Percentiles rank a stretch among this genome's conserved stretches.
These are phyloP conservation scores for Ennomos fuscantarius DNA, from an alignment of 2,888 invertebrate species.

Conservation along the genomic window DNA sequence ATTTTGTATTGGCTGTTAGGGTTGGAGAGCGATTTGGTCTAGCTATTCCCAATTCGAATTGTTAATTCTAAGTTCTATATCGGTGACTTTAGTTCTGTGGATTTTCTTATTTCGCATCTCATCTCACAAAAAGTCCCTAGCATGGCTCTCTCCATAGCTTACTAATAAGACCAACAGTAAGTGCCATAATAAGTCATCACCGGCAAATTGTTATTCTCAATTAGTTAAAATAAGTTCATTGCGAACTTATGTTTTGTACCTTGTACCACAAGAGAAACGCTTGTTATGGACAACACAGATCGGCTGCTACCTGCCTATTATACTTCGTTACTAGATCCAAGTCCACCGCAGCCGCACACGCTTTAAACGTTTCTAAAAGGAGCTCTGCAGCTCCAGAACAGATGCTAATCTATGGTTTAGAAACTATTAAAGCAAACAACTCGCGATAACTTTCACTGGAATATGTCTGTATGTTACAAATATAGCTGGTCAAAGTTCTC, in stretches of 20 bases:
- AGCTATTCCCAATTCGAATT: too few species aligned
- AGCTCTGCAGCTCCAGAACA: constrained; percentile 4
- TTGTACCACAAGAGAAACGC: constrained; percentile 21
- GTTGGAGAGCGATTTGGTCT: too few species aligned
- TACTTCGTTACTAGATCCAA: constrained; percentile 27
- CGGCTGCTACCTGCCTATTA: constrained; percentile 32
- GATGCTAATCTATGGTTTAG: constrained; percentile 20
- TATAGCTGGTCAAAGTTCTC: constrained; percentile 49
- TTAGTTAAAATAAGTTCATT: not conserved
- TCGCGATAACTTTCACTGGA: constrained; percentile 19
- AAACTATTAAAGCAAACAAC: constrained; percentile 13
- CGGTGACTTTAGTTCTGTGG: too few species aligned
- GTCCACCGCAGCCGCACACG: constrained; percentile 17
- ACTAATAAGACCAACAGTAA: too few species aligned
- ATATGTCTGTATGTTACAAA: constrained; percentile 19
- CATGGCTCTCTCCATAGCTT: too few species aligned
- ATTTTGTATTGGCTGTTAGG: too few species aligned
- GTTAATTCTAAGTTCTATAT: too few species aligned
- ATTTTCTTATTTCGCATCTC: too few species aligned
- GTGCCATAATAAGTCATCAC: too few species aligned
- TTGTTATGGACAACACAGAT: constrained; percentile 37
- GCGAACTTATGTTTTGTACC: constrained; percentile 14
- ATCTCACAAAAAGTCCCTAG: too few species aligned
- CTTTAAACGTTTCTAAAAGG: constrained; percentile 14
- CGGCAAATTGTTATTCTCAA: too few species aligned